Percentiles rank a stretch among this genome's conserved stretches.
phyloP scores from a whole-genome alignment of 1,140 invertebrate genomes.

The Globodera ellingtonae region DNA sequence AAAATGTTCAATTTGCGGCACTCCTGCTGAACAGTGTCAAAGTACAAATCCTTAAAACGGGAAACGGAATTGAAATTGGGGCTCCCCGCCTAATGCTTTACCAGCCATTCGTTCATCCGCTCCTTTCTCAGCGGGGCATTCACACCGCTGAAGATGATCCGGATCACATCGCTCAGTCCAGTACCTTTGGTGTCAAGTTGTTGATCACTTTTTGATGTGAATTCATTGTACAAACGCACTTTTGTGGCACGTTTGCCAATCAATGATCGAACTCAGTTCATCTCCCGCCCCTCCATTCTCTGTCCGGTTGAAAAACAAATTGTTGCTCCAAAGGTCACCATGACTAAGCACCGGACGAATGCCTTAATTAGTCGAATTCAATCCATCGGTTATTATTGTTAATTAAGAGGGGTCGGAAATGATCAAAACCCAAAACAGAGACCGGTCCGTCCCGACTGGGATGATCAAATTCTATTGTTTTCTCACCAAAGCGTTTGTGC shows the following conservation, averaged over 20 bases:
- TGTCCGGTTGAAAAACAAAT: slow-evolving; percentile 29
- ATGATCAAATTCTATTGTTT: background rate
- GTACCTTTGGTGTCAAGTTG: slow-evolving; percentile 15
- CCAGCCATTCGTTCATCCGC: slow-evolving; percentile 15
- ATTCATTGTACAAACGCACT: background rate
- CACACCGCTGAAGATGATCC: slow-evolving; percentile 25
- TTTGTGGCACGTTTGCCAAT: slow-evolving; percentile 32
- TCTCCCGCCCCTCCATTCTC: slow-evolving; percentile 10
- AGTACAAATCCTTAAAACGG: slow-evolving; percentile 15
- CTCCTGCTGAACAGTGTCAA: slow-evolving; percentile 15
- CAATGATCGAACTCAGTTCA: slow-evolving; percentile 30
- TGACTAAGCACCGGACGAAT: slow-evolving; percentile 31
- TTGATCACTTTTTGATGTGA: background rate
- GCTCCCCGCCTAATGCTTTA: background rate
- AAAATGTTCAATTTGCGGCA: slow-evolving; percentile 1
- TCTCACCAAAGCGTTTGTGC: slow-evolving; percentile 21
- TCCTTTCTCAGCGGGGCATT: slow-evolving; percentile 22
- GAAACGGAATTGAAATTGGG: no score
- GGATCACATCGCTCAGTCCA: slow-evolving; percentile 25
- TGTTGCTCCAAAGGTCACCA: slow-evolving; percentile 39
- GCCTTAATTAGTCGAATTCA: background rate
- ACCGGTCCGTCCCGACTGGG: background rate
- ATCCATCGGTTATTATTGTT: background rate
- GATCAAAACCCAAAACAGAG: background rate
- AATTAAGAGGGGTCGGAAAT: background rate